phyloP scores from a whole-genome alignment of 1,140 invertebrate genomes.

The Drosophila kohkoa region DNA sequence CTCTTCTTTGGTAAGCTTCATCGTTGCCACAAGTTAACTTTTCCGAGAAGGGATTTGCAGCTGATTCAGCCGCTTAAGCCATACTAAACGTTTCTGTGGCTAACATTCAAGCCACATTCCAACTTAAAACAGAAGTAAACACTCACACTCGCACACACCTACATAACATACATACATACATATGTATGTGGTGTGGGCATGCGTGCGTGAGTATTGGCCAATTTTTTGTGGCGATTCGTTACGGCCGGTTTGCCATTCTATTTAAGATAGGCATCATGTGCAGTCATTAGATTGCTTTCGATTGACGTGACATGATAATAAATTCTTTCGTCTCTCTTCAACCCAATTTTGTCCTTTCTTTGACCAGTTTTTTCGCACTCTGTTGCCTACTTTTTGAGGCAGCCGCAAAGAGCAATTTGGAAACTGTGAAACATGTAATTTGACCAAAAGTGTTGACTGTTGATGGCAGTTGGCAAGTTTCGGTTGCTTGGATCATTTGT shows the following conservation, averaged over 20 bases:
- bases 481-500: slow-evolving; percentile 71
- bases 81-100: slow-evolving; percentile 73
- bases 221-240: slow-evolving; percentile 28
- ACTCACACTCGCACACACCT: slow-evolving; percentile 13
- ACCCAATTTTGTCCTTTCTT: slow-evolving; percentile 14
- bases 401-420: slow-evolving; percentile 27
- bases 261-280: slow-evolving; percentile 84
- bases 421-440: slow-evolving; percentile 62
- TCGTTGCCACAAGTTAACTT: slow-evolving; percentile 45
- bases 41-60: slow-evolving; percentile 64
- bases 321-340: slow-evolving; percentile 58
- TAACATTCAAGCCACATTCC: slow-evolving; percentile 64
- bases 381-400: slow-evolving; percentile 54
- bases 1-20: slow-evolving; percentile 29
- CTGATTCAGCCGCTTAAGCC: slow-evolving; percentile 79
- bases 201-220: slow-evolving; percentile 34
- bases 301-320: slow-evolving; percentile 84
- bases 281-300: slow-evolving; percentile 84
- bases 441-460: slow-evolving; percentile 53
- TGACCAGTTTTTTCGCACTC: slow-evolving; percentile 19
- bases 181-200: slow-evolving; percentile 27
- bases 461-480: slow-evolving; percentile 23
- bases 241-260: slow-evolving; percentile 47
- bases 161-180: slow-evolving; percentile 5
- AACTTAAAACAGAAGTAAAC: slow-evolving; percentile 13